Evolutionary conservation across 2,888 invertebrate genomes (phyloP), one percentile per base, ranked within the genome.

Genomic region (Dryobota labecula): DNA sequence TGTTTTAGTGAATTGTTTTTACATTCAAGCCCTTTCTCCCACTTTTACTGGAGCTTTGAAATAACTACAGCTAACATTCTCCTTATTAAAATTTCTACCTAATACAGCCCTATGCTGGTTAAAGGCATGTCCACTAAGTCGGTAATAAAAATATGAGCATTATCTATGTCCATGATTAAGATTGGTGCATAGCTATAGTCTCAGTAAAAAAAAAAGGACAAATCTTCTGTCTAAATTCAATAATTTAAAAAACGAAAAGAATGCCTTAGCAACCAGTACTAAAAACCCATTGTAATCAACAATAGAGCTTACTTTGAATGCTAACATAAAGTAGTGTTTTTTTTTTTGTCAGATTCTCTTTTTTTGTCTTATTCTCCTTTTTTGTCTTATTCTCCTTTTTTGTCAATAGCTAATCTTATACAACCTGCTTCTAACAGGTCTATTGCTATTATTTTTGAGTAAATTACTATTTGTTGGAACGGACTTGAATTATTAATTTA

Each of bases 261-360:
- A 53, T 51, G 43, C 11, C 24, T 15, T 36, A 24, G 30, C 47
- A 57, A 45, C 30, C 38, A 58, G n/a, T 33, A 36, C 47, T 49
- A 47, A 6, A 47, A 76, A 51, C 36, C 45, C 58, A 78, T 71
- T 74, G 53, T 71, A 38, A 70, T 70, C n/a, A 78, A 74, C 78
- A 70, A 78, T 78, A 27, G n/a, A 30, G 41, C 8, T 43, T n/a
- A 45, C n/a, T 77, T 30, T 51, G 13, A 64, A 38, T 57, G 45
- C 20, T 45, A 24, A 47, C 53, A 72, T 61, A 61, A 41, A 33
- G n/a, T 49, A 13, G n/a, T 24, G 18, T 4, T 24, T 60, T 33
- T 76, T 54, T 38, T 54, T n/a, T 41, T 43, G 6, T 27, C 15
- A 24, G 18, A 53, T 27, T 9, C 9, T 38, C n/a, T 9, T 33